These are phyloP conservation scores for Dromas ardeola DNA, from an alignment of 2,113 vertebrate species.

Conservation along the genomic window DNA sequence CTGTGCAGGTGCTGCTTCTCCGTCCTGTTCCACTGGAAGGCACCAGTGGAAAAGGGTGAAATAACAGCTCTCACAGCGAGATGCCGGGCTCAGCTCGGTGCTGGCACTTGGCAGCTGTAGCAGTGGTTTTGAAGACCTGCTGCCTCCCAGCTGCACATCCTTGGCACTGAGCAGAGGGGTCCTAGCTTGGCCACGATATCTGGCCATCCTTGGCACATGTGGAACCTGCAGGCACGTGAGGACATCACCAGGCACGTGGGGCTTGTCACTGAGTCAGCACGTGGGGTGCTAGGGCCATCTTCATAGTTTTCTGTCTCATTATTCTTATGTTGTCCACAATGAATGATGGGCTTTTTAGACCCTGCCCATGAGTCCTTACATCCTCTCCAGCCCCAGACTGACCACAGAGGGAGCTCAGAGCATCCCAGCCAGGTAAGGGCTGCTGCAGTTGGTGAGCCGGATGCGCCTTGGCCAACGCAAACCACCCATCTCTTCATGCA, in stretches of 20 bases:
- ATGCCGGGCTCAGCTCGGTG: accelerated
- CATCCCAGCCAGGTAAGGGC: neutral
- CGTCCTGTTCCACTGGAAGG: accelerated
- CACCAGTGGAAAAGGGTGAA: neutral
- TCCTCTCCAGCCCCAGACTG: neutral
- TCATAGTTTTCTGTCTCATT: neutral
- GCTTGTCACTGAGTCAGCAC: neutral
- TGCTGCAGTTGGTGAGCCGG: neutral
- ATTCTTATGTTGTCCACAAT: neutral
- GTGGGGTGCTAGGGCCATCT: neutral
- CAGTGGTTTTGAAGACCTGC: neutral
- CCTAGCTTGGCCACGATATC: neutral
- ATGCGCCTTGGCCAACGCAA: neutral
- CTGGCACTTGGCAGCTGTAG: neutral
- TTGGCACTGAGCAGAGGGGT: neutral
- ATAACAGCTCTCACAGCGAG: neutral
- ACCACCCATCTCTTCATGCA: neutral
- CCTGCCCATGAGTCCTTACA: neutral
- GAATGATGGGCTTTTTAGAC: neutral
- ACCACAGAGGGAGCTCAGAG: neutral
- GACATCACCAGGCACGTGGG: accelerated
- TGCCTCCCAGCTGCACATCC: neutral
- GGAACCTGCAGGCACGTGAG: neutral
- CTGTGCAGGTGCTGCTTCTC: neutral
- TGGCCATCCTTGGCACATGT: neutral